Base-by-base conservation (phyloP, 1,140 invertebrate genomes). In the Scylla paramamosain region DNA sequence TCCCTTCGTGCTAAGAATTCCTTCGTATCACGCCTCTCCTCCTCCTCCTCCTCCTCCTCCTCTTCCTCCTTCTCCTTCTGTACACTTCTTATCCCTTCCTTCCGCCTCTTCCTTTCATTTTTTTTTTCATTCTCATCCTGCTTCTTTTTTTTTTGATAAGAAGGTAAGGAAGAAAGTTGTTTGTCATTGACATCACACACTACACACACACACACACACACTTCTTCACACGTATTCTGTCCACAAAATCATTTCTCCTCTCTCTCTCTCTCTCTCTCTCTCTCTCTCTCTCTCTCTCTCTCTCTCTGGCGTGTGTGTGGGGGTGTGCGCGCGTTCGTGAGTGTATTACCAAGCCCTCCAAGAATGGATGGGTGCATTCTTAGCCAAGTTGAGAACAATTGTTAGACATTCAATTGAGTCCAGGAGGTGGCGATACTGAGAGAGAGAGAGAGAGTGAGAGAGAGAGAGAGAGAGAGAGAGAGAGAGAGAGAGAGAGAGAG, bases 211-310 rank as follows among this genome's bases (percentile, higher is more conserved):
- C 52, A 12, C 52, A 59, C 10, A 59, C 16, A 59, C 52, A 14
- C 20, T 67, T 25, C 59, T 67, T 67, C 25, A 39, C 39, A 39
- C 39, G 6, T 52, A 14, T 52, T 14, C 20, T 59, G 1, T 3
- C 20, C 52, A 16, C 52, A 59, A 20, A 14, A 52, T 52, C 14
- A 52, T 67, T 25, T 77, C 67, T 77, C n/a, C n/a, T 77, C 67
- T 77, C 20, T 77, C 20, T 77, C 67, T 77, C 67, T n/a, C 67
- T n/a, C 67, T 77, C 67, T n/a, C n/a, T n/a, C 67, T 77, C 67
- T 77, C 67, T 77, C 67, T n/a, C 67, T 77, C 67, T 77, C 67
- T 77, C 67, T 77, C 67, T 25, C 67, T 77, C n/a, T 77, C 67
- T 77, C 67, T 77, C 67, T 77, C 25, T n/a, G 16, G 59, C 14